Percentiles rank a stretch among this genome's conserved stretches.
Evolutionary conservation across 2,888 invertebrate genomes (phyloP).

Genomic region (Eupeodes luniger): DNA sequence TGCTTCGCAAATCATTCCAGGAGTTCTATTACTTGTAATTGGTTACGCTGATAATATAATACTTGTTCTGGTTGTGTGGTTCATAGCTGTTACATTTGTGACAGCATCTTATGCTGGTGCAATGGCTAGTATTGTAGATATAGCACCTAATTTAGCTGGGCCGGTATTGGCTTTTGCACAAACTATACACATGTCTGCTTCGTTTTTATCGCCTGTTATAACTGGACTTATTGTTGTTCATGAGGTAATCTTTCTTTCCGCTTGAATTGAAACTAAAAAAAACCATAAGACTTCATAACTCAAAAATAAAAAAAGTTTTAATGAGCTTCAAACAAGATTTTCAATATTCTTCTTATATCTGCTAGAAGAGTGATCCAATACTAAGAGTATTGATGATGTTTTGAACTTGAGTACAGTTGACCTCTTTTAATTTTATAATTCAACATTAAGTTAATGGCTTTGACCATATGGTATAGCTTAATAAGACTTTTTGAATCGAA

Average conservation of each 20-base stretch:
- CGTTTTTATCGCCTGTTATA: conserved; percentile 88
- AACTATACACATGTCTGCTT: conserved; percentile 91
- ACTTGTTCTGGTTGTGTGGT: conserved; percentile 87
- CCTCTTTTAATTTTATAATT: too few species aligned
- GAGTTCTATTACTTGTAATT: conserved; percentile 87
- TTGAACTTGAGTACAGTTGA: too few species aligned
- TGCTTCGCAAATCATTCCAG: conserved; percentile 89
- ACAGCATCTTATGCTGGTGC: conserved; percentile 90
- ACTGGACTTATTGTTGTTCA: conserved; percentile 87
- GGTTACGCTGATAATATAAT: conserved; percentile 87
- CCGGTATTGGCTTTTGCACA: conserved; percentile 90
- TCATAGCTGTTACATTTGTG: conserved; percentile 88
- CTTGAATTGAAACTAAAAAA: not conserved
- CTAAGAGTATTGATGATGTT: too few species aligned
- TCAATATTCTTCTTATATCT: too few species aligned
- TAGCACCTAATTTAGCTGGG: conserved; percentile 91
- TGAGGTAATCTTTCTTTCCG: conserved; percentile 84
- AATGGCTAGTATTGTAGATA: conserved; percentile 91
- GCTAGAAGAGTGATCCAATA: too few species aligned
- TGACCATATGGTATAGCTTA: too few species aligned
- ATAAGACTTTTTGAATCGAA: too few species aligned
- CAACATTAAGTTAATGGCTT: too few species aligned
- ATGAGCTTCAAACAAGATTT: too few species aligned
- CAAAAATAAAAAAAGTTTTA: not conserved
- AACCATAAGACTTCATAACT: not conserved